Evolutionary conservation across 2,797 vertebrate genomes (phyloP).

Genomic region (Hozukius guyotensis): DNA sequence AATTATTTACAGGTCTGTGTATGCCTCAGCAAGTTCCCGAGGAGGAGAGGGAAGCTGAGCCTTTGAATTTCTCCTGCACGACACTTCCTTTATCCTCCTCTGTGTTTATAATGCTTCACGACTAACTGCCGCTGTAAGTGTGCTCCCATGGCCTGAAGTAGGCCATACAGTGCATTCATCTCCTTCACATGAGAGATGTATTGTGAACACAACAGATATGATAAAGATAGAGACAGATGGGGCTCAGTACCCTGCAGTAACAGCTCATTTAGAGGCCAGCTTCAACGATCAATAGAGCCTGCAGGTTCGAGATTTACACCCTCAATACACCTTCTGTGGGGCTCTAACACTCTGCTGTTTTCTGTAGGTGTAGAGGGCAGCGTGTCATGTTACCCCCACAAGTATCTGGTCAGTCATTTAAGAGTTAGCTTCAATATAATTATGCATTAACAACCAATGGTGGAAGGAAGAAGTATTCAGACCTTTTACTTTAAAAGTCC

Average conservation of each 20-base stretch:
- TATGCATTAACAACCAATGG: background rate
- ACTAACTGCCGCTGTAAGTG: background rate
- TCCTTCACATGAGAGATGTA: background rate
- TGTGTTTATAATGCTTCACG: background rate
- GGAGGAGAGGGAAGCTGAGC: background rate
- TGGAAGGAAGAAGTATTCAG: background rate
- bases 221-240: conserved; percentile 35
- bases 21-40: conserved; percentile 21
- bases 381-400: background rate
- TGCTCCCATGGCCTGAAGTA: background rate
- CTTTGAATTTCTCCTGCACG: background rate
- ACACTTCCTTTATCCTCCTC: background rate
- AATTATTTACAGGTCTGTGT: conserved; percentile 36
- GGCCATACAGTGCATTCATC: background rate
- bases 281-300: conserved; percentile 39
- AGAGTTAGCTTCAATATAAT: background rate
- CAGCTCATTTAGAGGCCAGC: conserved; percentile 17
- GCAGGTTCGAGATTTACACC: conserved; percentile 40
- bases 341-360: conserved; percentile 3
- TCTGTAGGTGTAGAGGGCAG: background rate
- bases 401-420: background rate
- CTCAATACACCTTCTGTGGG: background rate
- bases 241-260: background rate
- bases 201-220: conserved; percentile 8
- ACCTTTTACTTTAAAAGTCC: background rate